Evolutionary conservation across 2,797 vertebrate genomes (phyloP).

Genomic region (Labroides dimidiatus): DNA sequence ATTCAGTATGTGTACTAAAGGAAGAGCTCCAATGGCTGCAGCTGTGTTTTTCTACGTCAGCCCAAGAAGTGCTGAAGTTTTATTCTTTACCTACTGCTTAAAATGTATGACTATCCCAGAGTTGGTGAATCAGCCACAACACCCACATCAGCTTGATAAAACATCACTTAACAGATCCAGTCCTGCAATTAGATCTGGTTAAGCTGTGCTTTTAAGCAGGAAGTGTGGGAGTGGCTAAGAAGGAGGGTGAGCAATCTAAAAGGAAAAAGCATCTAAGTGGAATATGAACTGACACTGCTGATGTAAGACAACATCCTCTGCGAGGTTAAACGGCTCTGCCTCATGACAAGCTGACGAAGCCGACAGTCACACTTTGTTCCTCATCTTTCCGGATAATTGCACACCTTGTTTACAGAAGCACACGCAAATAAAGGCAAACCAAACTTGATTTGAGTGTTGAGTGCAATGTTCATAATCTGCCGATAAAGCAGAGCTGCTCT

Average conservation of each 20-base stretch:
- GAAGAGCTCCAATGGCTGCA: slow-evolving; percentile 6
- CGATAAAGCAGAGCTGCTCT: slow-evolving; percentile 47
- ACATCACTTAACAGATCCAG: slow-evolving; percentile 36
- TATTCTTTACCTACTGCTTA: slow-evolving; percentile 7
- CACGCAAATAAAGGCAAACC: neutral
- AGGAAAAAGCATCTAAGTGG: slow-evolving; percentile 33
- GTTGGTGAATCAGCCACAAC: slow-evolving; percentile 61
- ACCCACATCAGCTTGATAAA: slow-evolving; percentile 61
- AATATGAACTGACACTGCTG: slow-evolving; percentile 32
- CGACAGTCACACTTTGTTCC: neutral
- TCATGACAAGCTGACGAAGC: slow-evolving; percentile 4
- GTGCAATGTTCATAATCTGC: slow-evolving; percentile 44
- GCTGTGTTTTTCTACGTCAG: slow-evolving; percentile 3
- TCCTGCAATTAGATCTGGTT: slow-evolving; percentile 31
- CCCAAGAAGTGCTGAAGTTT: neutral
- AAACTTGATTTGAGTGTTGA: slow-evolving; percentile 8
- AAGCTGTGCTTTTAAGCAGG: slow-evolving; percentile 39
- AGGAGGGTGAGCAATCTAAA: slow-evolving; percentile 27
- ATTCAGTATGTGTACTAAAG: slow-evolving; percentile 8
- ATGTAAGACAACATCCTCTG: slow-evolving; percentile 18
- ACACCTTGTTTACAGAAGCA: slow-evolving; percentile 10
- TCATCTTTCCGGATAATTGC: slow-evolving; percentile 14
- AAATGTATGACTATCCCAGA: slow-evolving; percentile 20
- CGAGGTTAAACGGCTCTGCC: slow-evolving; percentile 33
- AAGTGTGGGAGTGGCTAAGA: slow-evolving; percentile 53